These are phyloP conservation scores for Diachasmimorpha longicaudata DNA, from an alignment of 1,140 invertebrate species.

Conservation along the genomic window DNA sequence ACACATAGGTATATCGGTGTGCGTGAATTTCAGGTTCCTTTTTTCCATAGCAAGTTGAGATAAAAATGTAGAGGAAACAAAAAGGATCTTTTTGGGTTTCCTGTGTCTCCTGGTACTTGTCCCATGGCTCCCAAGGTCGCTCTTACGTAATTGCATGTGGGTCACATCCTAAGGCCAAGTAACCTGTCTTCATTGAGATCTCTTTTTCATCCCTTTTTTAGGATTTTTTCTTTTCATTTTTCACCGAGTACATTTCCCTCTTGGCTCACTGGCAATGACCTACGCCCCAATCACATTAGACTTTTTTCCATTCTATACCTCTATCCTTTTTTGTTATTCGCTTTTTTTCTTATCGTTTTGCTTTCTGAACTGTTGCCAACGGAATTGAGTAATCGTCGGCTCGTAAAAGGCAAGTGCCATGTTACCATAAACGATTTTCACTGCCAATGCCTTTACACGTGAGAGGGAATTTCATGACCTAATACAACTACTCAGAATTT, in stretches of 20 bases:
- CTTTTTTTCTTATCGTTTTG: background rate
- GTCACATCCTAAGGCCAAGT: slow-evolving; percentile 3
- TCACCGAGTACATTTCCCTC: slow-evolving; percentile 11
- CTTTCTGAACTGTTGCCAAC: slow-evolving; percentile 26
- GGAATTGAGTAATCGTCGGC: slow-evolving; percentile 57
- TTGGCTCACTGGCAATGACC: slow-evolving; percentile 41
- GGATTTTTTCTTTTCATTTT: background rate
- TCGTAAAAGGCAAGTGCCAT: slow-evolving; percentile 57
- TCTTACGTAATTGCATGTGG: slow-evolving; percentile 3
- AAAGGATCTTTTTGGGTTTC: slow-evolving; percentile 11
- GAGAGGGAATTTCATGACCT: background rate
- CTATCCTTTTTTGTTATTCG: background rate
- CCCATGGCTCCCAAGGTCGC: background rate
- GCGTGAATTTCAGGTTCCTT: slow-evolving; percentile 6
- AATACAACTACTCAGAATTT: background rate
- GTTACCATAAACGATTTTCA: slow-evolving; percentile 60
- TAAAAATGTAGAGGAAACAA: background rate
- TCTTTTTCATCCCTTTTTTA: background rate
- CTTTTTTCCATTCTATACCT: background rate
- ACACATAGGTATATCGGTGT: background rate
- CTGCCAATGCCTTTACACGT: slow-evolving; percentile 50
- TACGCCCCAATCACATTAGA: slow-evolving; percentile 5
- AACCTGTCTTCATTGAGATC: background rate
- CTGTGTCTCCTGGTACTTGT: background rate
- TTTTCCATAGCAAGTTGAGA: background rate